Conservation (phyloP, 2,113 vertebrate genomes). For the Cavia porcellus region DNA sequence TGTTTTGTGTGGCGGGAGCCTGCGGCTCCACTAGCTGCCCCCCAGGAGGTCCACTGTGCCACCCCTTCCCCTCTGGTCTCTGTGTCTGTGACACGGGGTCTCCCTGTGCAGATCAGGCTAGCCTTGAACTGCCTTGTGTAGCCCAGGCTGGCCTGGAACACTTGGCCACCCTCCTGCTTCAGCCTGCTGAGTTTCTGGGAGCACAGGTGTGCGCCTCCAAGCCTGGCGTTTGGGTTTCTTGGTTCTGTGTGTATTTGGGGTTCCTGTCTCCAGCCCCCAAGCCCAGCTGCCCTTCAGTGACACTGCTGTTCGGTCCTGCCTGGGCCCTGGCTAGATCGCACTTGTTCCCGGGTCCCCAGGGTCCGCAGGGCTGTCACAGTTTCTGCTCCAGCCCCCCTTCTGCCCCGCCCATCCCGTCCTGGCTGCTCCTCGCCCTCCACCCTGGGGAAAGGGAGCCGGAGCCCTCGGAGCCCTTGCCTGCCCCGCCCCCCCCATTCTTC, state of each 20-base stretch:
- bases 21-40: too few species aligned
- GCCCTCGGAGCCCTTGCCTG: too few species aligned
- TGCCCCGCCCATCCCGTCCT: not conserved
- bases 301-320: too few species aligned
- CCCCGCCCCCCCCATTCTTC: too few species aligned
- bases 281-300: not conserved
- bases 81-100: too few species aligned
- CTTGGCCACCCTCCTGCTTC: not conserved
- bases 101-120: too few species aligned
- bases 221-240: not conserved
- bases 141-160: not conserved
- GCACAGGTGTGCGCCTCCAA: not conserved
- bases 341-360: too few species aligned
- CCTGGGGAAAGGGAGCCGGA: too few species aligned
- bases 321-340: not conserved
- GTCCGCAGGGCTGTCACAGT: not conserved
- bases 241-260: not conserved
- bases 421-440: not conserved
- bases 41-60: too few species aligned
- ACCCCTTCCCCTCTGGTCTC: too few species aligned
- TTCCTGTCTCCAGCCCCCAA: not conserved
- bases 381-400: not conserved
- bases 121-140: not conserved
- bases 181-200: not conserved
- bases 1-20: too few species aligned